Evolutionary conservation across 2,113 vertebrate genomes (phyloP), one percentile per base, ranked within the genome.

Genomic region (Desmodus rotundus): DNA sequence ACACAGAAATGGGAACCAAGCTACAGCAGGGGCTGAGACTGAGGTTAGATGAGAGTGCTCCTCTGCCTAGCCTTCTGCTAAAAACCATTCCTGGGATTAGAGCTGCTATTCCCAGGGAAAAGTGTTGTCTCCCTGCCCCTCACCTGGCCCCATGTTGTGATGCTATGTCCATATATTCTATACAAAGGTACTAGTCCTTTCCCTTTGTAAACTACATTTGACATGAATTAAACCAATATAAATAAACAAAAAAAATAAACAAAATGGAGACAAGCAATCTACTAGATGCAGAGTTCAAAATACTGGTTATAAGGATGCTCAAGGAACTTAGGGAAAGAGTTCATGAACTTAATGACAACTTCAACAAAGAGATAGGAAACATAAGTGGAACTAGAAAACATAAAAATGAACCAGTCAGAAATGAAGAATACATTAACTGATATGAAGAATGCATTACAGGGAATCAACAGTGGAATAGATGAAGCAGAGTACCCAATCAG

Each of bases 131-230:
- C 78, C 92, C 61, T 80, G 1, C 14, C 89, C 83, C 74, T 93
- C 45, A 86, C 2, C 0, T 89, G 97, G 98, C 76, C 97, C 96
- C 65, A 96, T 98, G 98, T 98, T 99, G 99, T 99, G 98, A 99
- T 99, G 98, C 98, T 99, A 99, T 99, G 99, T 99, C 98, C 99
- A 99, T 99, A 99, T 99, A 99, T 99, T 99, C 98, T 99, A 99
- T 99, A 98, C 98, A 99, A 99, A 99, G 99, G 99, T 99, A 99
- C 99, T 98, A 99, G 99, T 99, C 98, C 98, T 99, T 99, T 98
- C 99, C 99, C 98, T 99, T 99, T 99, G 99, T 99, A 99, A 99
- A 99, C 98, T 99, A 99, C 98, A 99, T 99, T 99, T 99, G 99
- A 99, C 99, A 99, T 99, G 98, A 99, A 99, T 99, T 99, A 99